phyloP scores from a whole-genome alignment of 2,888 invertebrate species.

The Tenthredo livida region DNA sequence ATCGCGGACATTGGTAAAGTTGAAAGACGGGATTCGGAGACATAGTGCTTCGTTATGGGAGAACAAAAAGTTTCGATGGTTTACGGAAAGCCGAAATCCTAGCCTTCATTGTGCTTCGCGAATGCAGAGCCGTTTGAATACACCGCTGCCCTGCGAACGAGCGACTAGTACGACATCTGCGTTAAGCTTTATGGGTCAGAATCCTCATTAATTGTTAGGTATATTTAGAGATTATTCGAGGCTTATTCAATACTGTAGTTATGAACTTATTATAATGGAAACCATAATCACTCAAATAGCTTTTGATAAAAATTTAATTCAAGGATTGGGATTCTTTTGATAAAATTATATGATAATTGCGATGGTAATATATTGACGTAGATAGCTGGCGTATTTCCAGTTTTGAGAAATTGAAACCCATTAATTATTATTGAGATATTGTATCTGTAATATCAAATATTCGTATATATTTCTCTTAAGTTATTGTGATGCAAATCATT shows the following conservation, averaged over 20 bases:
- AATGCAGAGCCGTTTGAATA: too few species aligned
- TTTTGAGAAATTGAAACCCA: not conserved
- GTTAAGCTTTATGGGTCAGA: too few species aligned
- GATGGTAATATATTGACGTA: not conserved
- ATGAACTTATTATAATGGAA: not conserved
- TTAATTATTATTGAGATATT: not conserved
- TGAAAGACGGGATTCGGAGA: too few species aligned
- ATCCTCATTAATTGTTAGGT: not conserved
- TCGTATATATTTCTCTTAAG: not conserved
- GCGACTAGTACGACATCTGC: too few species aligned
- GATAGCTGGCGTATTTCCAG: not conserved
- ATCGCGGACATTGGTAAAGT: too few species aligned
- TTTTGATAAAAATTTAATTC: not conserved
- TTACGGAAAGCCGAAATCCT: too few species aligned
- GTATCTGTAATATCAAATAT: slow-evolving; percentile 5
- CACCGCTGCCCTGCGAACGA: too few species aligned
- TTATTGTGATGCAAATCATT: slow-evolving; percentile 33
- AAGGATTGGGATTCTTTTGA: not conserved
- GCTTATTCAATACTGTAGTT: not conserved
- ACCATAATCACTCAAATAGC: not conserved
- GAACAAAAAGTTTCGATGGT: too few species aligned
- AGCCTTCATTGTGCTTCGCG: too few species aligned
- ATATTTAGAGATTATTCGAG: not conserved
- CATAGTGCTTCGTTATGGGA: too few species aligned
- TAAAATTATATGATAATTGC: not conserved